Evolutionary conservation across 2,113 vertebrate species (phyloP), one percentile per base, ranked within the genome.

Genomic region (Telmatochromis sp.): DNA sequence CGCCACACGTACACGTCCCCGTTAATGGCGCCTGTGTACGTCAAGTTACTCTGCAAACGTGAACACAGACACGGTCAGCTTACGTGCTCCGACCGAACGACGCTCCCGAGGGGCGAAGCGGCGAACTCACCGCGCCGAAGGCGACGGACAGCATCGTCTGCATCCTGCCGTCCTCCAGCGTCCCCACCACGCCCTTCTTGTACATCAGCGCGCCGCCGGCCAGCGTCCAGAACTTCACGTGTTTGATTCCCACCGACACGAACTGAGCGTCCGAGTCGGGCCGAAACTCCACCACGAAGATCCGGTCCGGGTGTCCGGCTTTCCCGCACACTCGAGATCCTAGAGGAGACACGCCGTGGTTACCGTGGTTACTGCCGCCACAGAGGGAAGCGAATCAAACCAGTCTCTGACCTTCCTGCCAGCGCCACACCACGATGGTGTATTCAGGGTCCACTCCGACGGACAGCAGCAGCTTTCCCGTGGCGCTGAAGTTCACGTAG

Each of bases 81-180:
- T 15, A 28, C 6, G 6, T 11, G 58, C 58, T 9, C 0, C 15
- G 2, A 60, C 57, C 0, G 2, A 1, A 9, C 5, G 8, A 5
- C 9, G 14, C 14, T 28, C 3, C 14, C 1, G 13, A 26, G 37
- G 68, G 65, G 65, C 13, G 13, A 15, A 9, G 37, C 1, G 37
- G 65, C 21, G 15, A 26, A 90, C 98, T 99, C 95, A 99, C 98
- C 84, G 98, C 98, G 88, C 98, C 98, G 1, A 99, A 99, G 92
- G 98, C 98, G 83, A 99, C 97, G 1, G 98, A 98, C 84, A 99
- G 97, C 98, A 99, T 99, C 13, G 98, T 99, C 95, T 99, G 98
- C 97, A 98, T 98, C 91, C 98, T 96, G 70, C 97, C 97, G 19
- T 97, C 98, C 93, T 98, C 97, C 96, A 98, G 94, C 26, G 97